phyloP scores from a whole-genome alignment of 2,113 vertebrate species.

The Suncus etruscus region DNA sequence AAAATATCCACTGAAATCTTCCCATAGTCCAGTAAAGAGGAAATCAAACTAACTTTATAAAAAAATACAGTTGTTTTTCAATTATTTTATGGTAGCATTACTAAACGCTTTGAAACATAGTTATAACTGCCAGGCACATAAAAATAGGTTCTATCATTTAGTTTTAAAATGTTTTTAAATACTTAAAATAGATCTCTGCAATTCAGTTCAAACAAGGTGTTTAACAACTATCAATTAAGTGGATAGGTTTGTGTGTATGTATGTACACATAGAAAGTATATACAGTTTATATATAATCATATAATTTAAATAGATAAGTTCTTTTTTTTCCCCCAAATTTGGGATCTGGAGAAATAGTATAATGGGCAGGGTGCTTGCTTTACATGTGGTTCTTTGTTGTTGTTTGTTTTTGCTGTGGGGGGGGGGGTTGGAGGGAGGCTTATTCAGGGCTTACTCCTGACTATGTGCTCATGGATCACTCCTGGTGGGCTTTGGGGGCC shows the following conservation, averaged over 20 bases:
- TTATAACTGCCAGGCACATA: slow-evolving; percentile 12
- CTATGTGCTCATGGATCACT: too few relatives aligned
- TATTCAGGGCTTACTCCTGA: too few relatives aligned
- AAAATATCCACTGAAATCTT: slow-evolving; percentile 18
- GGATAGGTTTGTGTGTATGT: neutral
- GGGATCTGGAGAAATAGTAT: too few relatives aligned
- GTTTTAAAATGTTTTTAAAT: slow-evolving; percentile 48
- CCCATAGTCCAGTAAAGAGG: neutral
- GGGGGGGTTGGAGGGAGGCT: too few relatives aligned
- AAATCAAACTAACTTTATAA: neutral
- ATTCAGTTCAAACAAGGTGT: slow-evolving; percentile 43
- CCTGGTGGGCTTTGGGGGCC: too few relatives aligned
- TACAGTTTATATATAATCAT: neutral
- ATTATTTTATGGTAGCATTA: slow-evolving; percentile 54
- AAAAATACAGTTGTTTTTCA: neutral
- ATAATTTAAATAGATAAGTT: neutral
- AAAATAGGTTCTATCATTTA: neutral
- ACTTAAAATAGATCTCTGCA: slow-evolving; percentile 17
- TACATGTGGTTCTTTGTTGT: too few relatives aligned
- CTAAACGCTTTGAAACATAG: neutral
- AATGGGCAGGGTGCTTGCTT: too few relatives aligned
- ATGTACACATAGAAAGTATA: neutral
- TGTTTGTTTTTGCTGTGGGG: too few relatives aligned
- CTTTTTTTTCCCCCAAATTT: slow-evolving; percentile 53
- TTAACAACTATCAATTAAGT: neutral